Evolutionary conservation across 2,113 vertebrate species (phyloP).

Genomic region (Cariama cristata): DNA sequence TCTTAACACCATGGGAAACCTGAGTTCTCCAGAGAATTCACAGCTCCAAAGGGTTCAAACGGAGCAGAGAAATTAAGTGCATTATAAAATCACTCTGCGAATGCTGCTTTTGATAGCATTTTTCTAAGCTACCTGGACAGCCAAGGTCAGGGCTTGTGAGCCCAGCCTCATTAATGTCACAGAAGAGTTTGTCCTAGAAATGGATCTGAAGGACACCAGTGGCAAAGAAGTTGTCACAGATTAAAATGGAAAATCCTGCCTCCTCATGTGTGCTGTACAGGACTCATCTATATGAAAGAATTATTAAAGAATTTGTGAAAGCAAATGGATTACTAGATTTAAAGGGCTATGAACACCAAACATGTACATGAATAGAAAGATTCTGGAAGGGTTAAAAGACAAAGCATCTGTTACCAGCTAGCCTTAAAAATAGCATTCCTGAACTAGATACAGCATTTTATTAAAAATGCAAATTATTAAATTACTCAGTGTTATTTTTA

Average conservation of each 20-base stretch:
- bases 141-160: not conserved
- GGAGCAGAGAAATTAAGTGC: not conserved
- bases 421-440: not conserved
- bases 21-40: not conserved
- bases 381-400: not conserved
- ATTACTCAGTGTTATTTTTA: not conserved
- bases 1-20: not conserved
- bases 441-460: not conserved
- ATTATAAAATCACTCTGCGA: not conserved
- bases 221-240: not conserved
- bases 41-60: not conserved
- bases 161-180: accelerated
- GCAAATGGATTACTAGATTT: not conserved
- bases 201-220: not conserved
- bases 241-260: not conserved
- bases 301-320: not conserved
- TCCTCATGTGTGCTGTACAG: not conserved
- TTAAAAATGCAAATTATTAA: not conserved
- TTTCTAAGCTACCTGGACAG: not conserved
- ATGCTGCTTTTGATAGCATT: not conserved
- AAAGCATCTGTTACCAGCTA: not conserved
- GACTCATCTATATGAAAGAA: not conserved
- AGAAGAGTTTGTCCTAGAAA: not conserved
- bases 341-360: not conserved
- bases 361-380: not conserved